Evolutionary conservation across 2,113 vertebrate genomes (phyloP), one percentile per base, ranked within the genome.

Genomic region (Gobiocypris rarus): DNA sequence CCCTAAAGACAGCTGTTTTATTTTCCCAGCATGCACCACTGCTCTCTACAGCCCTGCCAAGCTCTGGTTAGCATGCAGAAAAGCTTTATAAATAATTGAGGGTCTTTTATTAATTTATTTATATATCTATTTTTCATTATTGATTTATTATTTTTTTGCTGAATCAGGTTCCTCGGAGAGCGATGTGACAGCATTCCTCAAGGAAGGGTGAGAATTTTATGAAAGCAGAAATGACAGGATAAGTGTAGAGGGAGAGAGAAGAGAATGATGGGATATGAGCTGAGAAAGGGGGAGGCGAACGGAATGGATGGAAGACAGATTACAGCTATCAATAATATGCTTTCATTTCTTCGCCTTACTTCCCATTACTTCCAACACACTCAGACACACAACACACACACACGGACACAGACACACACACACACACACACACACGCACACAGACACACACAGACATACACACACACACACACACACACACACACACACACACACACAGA

Each of bases 41-140:
- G 6, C 74, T 50, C 73, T 67, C 61, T 67, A 31, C 50, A 54
- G 50, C 73, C 31, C 34, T 74, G 63, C 73, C 71, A 31, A 74
- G 61, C 71, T 28, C 50, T 74, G 63, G 56, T 88, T 92, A 93
- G 89, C 89, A 93, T 94, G 92, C 89, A 86, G 88, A 89, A 88
- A 54, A 81, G 91, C 93, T 95, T 92, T 95, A 91, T 93, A 89
- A 90, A 93, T 94, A 94, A 94, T 94, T 95, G 91, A 93, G 90
- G 84, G 26, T 65, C 82, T 88, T 89, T 88, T 13, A 63, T 92
- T 89, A 88, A 50, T 41, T 19, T 65, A 61, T 78, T 61, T 81
- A 48, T 79, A 9, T 65, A 78, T 78, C 34, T 78, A 43, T 43
- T 45, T 70, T 76, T 59, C n/a, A 69, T 82, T 86, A 75, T 80